phyloP scores from a whole-genome alignment of 2,113 vertebrate genomes.

The Halcyon malimbica region DNA sequence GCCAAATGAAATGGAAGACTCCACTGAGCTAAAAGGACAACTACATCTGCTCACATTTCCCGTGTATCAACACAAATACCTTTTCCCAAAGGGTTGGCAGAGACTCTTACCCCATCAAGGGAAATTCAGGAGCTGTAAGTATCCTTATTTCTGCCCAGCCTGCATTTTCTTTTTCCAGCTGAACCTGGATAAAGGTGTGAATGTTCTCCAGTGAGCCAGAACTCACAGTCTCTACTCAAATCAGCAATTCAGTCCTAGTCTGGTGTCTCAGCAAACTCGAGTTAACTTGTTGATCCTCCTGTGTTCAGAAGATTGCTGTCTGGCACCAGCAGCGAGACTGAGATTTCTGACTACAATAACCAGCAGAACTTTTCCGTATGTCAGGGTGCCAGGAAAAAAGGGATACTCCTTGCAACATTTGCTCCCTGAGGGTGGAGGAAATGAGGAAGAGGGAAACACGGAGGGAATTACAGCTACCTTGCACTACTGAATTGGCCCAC shows the following conservation, averaged over 20 bases:
- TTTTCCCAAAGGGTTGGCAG: neutral
- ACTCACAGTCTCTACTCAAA: neutral
- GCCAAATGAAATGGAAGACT: neutral
- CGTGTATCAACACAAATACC: neutral
- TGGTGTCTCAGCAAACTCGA: neutral
- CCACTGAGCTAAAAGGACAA: neutral
- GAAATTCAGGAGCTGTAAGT: neutral
- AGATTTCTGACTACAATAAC: conserved; percentile 16
- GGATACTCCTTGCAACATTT: neutral
- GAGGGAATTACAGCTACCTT: neutral
- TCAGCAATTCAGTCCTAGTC: neutral
- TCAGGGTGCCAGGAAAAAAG: conserved; percentile 10
- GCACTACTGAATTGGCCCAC: neutral
- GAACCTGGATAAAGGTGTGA: neutral
- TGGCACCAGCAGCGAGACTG: neutral
- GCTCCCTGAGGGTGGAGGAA: neutral
- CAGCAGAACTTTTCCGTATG: neutral
- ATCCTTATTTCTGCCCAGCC: neutral
- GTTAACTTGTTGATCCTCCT: neutral
- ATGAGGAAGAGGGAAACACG: neutral
- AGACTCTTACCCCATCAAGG: neutral
- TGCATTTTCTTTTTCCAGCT: neutral
- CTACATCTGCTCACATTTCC: neutral
- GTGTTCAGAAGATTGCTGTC: neutral
- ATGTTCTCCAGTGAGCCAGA: neutral